These are phyloP conservation scores for Zhuqinia jingwanae DNA, from an alignment of 2,888 invertebrate genomes.

Conservation along the genomic window DNA sequence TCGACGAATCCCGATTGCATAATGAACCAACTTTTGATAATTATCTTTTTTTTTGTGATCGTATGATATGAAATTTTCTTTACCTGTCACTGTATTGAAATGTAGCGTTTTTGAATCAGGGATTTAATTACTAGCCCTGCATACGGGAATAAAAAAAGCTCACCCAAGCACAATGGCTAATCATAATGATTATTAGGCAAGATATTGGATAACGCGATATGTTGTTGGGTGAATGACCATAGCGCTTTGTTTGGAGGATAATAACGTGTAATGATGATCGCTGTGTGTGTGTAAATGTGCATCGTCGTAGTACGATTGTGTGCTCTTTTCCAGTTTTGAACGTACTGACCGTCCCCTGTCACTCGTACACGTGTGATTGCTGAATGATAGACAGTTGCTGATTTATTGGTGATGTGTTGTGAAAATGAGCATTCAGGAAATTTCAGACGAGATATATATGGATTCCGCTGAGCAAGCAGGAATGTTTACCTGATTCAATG, in stretches of 20 bases:
- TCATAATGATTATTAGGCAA: slow-evolving; percentile 49
- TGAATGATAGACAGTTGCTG: slow-evolving; percentile 24
- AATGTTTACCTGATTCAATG: too few species aligned
- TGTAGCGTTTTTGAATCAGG: slow-evolving; percentile 68
- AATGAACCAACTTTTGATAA: slow-evolving; percentile 48
- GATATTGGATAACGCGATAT: background rate
- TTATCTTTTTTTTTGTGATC: too few species aligned
- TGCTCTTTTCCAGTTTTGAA: background rate
- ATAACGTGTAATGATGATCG: background rate
- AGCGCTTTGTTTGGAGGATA: background rate
- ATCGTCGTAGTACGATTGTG: background rate
- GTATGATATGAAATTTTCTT: slow-evolving; percentile 17
- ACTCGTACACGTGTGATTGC: background rate
- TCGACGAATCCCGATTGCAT: background rate
- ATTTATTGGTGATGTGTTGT: slow-evolving; percentile 21
- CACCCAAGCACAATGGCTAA: slow-evolving; percentile 64
- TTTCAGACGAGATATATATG: too few species aligned
- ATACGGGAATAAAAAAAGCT: slow-evolving; percentile 6
- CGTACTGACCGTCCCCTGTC: background rate
- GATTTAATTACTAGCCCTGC: slow-evolving; percentile 61
- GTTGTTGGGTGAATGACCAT: slow-evolving; percentile 61
- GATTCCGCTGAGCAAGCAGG: too few species aligned
- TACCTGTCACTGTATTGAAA: slow-evolving; percentile 72
- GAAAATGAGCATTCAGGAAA: too few species aligned
- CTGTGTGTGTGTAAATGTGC: too few species aligned